Percentiles rank a stretch among this genome's conserved stretches.
phyloP scores from a whole-genome alignment of 1,140 invertebrate genomes.

The Chironomus striatipennis region DNA sequence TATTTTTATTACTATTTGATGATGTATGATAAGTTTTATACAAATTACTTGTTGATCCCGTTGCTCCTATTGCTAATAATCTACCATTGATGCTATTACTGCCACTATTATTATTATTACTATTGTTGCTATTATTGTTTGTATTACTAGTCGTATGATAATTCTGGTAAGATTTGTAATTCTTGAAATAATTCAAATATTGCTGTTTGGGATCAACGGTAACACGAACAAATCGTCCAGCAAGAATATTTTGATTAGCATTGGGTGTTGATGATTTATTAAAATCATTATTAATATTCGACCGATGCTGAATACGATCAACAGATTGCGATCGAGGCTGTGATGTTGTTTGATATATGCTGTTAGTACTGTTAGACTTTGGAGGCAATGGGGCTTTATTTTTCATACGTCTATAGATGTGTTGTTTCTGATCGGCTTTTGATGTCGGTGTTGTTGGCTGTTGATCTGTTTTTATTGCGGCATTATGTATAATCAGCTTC shows the following conservation, averaged over 20 bases:
- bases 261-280: slow-evolving; percentile 19
- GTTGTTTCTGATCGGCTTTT: slow-evolving; percentile 5
- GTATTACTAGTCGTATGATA: neutral
- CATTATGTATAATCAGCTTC: neutral
- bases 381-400: slow-evolving; percentile 9
- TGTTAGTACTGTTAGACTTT: slow-evolving; percentile 25
- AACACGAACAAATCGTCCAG: slow-evolving; percentile 22
- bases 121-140: neutral
- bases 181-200: slow-evolving; percentile 21
- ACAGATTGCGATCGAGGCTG: slow-evolving; percentile 25
- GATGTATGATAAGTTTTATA: slow-evolving; percentile 20
- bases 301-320: slow-evolving; percentile 37
- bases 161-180: slow-evolving; percentile 18
- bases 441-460: neutral
- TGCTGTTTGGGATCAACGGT: slow-evolving; percentile 19
- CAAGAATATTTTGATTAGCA: slow-evolving; percentile 18
- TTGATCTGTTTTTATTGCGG: neutral
- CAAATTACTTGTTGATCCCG: slow-evolving; percentile 17
- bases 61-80: slow-evolving; percentile 2
- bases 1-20: slow-evolving; percentile 4
- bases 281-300: slow-evolving; percentile 5
- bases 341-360: neutral
- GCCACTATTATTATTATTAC: neutral
- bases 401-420: slow-evolving; percentile 15
- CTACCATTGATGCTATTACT: slow-evolving; percentile 3